Evolutionary conservation across 2,888 invertebrate genomes (phyloP).

Genomic region (Empis stercorea): DNA sequence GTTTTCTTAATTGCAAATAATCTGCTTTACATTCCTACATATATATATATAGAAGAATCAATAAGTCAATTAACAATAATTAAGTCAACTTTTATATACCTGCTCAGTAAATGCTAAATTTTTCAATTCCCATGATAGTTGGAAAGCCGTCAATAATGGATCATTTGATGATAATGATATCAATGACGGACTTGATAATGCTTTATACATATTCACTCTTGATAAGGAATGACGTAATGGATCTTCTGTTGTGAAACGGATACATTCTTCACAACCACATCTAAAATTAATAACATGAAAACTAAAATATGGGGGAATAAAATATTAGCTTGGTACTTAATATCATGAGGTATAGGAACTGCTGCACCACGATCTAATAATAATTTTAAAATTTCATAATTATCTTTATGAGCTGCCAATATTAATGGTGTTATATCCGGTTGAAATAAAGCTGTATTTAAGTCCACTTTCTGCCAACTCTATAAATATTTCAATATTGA

Average conservation of each 20-base stretch:
- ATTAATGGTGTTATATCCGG: conserved; percentile 89
- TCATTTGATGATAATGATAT: conserved; percentile 87
- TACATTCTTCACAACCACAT: conserved; percentile 84
- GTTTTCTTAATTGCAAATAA: conserved; percentile 71
- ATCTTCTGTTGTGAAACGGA: conserved; percentile 58
- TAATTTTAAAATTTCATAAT: conserved; percentile 91
- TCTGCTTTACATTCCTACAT: conserved; percentile 74
- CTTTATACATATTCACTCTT: conserved; percentile 84
- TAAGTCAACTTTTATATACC: too few species aligned
- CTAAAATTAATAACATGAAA: conserved; percentile 16
- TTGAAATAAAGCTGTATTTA: conserved; percentile 72
- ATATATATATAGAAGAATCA: too few species aligned
- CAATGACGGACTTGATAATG: conserved; percentile 83
- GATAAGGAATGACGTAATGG: conserved; percentile 73
- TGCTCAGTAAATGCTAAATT: conserved; percentile 83
- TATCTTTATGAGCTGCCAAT: conserved; percentile 85
- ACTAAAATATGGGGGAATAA: too few species aligned
- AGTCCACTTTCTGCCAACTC: conserved; percentile 81
- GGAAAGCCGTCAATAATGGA: conserved; percentile 87
- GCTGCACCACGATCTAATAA: conserved; percentile 85
- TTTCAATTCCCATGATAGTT: conserved; percentile 87
- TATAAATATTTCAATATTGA: conserved; percentile 33
- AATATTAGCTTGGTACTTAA: too few species aligned
- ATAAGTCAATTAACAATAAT: too few species aligned
- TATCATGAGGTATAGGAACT: conserved; percentile 79